phyloP scores from a whole-genome alignment of 2,888 invertebrate genomes.

The Cryptocheilus praepositus region DNA sequence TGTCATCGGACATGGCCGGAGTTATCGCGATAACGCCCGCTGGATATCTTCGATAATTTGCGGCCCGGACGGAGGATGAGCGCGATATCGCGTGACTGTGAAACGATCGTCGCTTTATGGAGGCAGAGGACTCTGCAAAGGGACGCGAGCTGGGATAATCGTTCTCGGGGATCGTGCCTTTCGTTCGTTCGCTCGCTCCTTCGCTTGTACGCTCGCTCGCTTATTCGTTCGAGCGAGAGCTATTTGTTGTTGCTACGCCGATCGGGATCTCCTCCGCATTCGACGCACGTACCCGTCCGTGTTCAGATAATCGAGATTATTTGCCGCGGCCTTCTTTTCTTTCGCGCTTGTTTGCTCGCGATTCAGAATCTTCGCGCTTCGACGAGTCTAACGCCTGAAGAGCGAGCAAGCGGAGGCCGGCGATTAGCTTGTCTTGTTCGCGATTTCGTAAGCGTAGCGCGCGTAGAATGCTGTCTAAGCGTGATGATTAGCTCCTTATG shows the following conservation, averaged over 20 bases:
- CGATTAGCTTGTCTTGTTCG: neutral
- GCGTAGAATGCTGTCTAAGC: too few relatives aligned
- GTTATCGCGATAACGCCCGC: conserved; percentile 46
- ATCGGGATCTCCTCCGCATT: conserved; percentile 5
- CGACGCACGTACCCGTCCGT: neutral
- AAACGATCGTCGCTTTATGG: conserved; percentile 21
- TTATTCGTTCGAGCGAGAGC: conserved; percentile 4
- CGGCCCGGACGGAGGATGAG: conserved; percentile 14
- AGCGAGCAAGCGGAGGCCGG: too few relatives aligned
- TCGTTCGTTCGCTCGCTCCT: neutral
- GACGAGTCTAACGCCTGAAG: neutral
- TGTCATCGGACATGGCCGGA: conserved; percentile 43
- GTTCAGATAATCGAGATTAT: conserved; percentile 6
- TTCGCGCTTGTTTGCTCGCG: neutral
- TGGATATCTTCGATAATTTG: conserved; percentile 45
- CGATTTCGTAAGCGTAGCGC: too few relatives aligned
- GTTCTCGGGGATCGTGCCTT: conserved; percentile 8
- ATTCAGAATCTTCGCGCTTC: conserved; percentile 13
- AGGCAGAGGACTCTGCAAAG: conserved; percentile 8
- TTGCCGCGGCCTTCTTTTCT: neutral
- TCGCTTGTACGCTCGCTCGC: neutral
- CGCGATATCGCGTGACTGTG: conserved; percentile 30
- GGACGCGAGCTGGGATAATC: conserved; percentile 6
- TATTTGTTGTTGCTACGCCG: neutral
- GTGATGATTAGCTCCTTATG: too few relatives aligned